Base-by-base conservation (phyloP, 2,888 invertebrate species). In the Idaea biselata region DNA sequence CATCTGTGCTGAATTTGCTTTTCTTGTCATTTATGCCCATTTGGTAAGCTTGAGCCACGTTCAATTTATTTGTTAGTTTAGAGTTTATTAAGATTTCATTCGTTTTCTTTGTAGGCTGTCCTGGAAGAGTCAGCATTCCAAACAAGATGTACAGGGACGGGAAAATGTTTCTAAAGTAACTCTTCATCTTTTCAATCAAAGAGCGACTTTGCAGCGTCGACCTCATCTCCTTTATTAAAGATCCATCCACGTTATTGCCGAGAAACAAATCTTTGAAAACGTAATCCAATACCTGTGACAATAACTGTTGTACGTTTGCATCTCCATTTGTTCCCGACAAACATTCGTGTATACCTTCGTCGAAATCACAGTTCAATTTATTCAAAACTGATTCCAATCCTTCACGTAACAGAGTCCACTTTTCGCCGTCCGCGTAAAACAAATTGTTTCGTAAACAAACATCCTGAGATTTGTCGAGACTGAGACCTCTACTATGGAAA, bases 361-460 rank as follows among this genome's bases (percentile, higher is more conserved):
- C 83, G 73, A 84, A 79, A 71, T 83, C 80, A 66, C 74, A 72
- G 57, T 80, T 71, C 68, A 87, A 78, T 73, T 77, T 84, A 59
- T 77, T 86, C 80, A 90, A 82, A 70, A 91, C 72, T 65, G 88
- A 81, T 55, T 89, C 90, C 67, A 91, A 82, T 60, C 84, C 82
- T 25, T 81, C 78, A 1, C 88, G 82, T 69, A 91, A 69, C 76
- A 90, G 72, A 71, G 88, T 89, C 89, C 92, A 91, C 67, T 91
- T 91, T 83, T 91, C 91, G 54, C 87, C 90, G 73, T 91, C 89
- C 17, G 88, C 83, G 73, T 91, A 91, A 82, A 91, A 92, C 82
- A 91, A 87, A 89, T 92, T 92, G 89, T 91, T 88, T 87, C 87
- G 87, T 86, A 92, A 83, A 88, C 91, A 91, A 89, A 90, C 87